These are phyloP conservation scores for Drosophila sechellia DNA, from an alignment of 1,140 invertebrate genomes.

Conservation along the genomic window DNA sequence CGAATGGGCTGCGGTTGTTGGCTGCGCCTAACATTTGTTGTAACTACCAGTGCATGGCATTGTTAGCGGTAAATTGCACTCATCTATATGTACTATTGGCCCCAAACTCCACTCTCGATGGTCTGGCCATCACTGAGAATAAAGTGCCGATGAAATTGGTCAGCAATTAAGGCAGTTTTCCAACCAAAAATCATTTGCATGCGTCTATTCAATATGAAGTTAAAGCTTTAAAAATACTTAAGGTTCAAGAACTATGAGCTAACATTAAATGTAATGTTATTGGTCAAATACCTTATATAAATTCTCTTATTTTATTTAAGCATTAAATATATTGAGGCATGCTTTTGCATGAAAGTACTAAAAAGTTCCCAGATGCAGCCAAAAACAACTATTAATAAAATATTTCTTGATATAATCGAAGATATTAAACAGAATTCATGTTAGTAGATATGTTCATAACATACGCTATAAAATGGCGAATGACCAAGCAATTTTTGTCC, in stretches of 20 bases:
- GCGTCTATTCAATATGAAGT: background rate
- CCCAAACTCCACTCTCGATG: conserved; percentile 18
- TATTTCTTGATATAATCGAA: too few relatives aligned
- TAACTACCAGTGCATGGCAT: conserved; percentile 80
- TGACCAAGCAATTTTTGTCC: background rate
- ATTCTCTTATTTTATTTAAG: too few relatives aligned
- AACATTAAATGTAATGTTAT: too few relatives aligned
- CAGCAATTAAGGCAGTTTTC: background rate
- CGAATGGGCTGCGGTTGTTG: conserved; percentile 63
- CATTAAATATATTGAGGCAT: too few relatives aligned
- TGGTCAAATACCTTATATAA: too few relatives aligned
- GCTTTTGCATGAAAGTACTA: too few relatives aligned
- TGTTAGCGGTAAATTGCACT: conserved; percentile 83
- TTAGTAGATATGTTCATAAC: too few relatives aligned
- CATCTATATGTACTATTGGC: conserved; percentile 75
- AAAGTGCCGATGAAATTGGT: conserved; percentile 1
- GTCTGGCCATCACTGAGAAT: conserved; percentile 15
- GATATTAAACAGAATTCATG: too few relatives aligned
- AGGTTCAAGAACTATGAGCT: too few relatives aligned
- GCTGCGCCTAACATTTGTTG: conserved; percentile 81
- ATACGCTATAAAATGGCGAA: too few relatives aligned
- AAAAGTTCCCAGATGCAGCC: too few relatives aligned
- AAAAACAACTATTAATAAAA: too few relatives aligned
- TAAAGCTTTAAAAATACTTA: background rate
- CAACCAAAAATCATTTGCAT: background rate